These are phyloP conservation scores for Gallinago jamesoni DNA, from an alignment of 2,113 vertebrate genomes.

Conservation along the genomic window DNA sequence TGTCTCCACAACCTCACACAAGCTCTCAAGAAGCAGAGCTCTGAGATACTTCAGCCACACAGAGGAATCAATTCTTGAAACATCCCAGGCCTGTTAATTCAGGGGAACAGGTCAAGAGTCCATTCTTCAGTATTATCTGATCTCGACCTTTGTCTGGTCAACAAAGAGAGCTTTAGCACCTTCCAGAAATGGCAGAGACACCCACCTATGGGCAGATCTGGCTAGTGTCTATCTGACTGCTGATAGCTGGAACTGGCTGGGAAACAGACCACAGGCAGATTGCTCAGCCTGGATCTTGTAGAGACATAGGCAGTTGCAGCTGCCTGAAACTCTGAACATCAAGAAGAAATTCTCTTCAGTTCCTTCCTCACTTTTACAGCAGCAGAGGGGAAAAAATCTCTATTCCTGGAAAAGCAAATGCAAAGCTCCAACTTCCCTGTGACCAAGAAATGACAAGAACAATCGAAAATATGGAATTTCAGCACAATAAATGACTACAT, in stretches of 20 bases:
- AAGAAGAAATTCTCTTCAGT: background rate
- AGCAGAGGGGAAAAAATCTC: background rate
- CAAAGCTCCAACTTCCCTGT: background rate
- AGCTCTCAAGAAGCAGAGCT: background rate
- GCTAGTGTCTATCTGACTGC: background rate
- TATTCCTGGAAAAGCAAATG: background rate
- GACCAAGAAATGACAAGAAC: background rate
- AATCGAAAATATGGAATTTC: background rate
- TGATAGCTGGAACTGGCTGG: background rate
- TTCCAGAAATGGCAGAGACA: rapidly evolving
- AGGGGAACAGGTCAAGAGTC: background rate
- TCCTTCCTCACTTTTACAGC: background rate
- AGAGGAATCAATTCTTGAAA: background rate
- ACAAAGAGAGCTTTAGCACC: background rate
- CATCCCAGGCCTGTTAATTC: background rate
- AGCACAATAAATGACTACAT: background rate
- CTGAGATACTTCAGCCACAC: background rate
- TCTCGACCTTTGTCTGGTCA: background rate
- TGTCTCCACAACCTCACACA: rapidly evolving
- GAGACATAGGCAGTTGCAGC: background rate
- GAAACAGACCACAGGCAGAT: rapidly evolving
- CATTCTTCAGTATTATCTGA: background rate
- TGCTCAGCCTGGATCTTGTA: too few relatives aligned
- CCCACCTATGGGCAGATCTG: background rate
- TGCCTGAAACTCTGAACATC: background rate